Conservation (phyloP, 2,797 vertebrate genomes). For the Halcyon chelicuti region DNA sequence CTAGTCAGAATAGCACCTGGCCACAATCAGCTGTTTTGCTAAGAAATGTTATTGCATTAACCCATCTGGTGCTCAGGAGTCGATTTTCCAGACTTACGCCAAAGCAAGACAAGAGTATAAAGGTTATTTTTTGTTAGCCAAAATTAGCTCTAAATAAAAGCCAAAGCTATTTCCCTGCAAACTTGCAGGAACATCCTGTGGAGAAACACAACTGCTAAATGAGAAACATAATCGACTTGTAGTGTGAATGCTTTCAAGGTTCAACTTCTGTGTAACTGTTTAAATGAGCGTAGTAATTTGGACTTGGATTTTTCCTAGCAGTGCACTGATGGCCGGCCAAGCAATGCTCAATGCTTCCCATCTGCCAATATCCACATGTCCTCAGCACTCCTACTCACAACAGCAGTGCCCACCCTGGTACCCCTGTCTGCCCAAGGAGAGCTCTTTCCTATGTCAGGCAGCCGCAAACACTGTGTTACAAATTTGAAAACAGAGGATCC, state of each 20-base stretch:
- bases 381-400: not conserved
- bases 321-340: not conserved
- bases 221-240: not conserved
- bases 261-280: not conserved
- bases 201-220: not conserved
- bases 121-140: conserved; percentile 13
- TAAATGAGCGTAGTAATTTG: not conserved
- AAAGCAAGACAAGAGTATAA: not conserved
- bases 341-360: not conserved
- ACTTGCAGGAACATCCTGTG: conserved; percentile 30
- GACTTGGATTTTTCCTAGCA: not conserved
- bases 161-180: not conserved
- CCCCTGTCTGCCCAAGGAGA: not conserved
- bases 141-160: conserved; percentile 17
- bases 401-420: not conserved
- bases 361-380: not conserved
- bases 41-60: conserved; percentile 16
- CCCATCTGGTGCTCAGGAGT: not conserved
- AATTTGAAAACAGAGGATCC: not conserved
- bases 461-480: not conserved
- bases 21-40: not conserved
- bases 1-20: not conserved
- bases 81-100: not conserved
- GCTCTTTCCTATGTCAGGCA: not conserved
- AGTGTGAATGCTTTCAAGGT: not conserved